Conservation (phyloP, 2,888 invertebrate species). For the Parascotia fuliginaria region DNA sequence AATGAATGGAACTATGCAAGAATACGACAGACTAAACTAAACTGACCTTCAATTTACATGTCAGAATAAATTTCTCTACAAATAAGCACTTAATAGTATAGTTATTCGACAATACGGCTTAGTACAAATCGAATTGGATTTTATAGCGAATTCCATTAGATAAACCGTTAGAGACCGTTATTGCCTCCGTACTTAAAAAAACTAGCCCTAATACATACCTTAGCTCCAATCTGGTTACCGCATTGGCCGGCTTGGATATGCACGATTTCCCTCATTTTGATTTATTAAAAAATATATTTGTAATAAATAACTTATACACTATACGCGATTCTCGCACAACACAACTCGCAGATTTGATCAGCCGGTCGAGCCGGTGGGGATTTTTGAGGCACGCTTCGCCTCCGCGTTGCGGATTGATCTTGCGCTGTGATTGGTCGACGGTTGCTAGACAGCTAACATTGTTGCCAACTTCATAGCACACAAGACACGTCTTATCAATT, state of each 20-base stretch:
- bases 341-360: constrained; percentile 78
- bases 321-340: constrained; percentile 77
- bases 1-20: constrained; percentile 64
- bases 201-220: constrained; percentile 60
- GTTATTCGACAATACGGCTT: constrained; percentile 4
- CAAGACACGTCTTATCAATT: constrained; percentile 52
- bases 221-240: constrained; percentile 93
- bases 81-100: too few relatives aligned
- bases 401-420: constrained; percentile 66
- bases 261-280: constrained; percentile 93
- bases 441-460: constrained; percentile 21
- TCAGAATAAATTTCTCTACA: constrained; percentile 28
- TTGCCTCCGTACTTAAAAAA: constrained; percentile 13
- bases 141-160: constrained; percentile 22
- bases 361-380: constrained; percentile 65
- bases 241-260: constrained; percentile 94
- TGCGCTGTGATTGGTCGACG: constrained; percentile 67
- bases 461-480: constrained; percentile 64
- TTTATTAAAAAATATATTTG: constrained; percentile 64
- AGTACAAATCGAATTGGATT: constrained; percentile 23
- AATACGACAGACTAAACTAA: constrained; percentile 37
- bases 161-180: constrained; percentile 34
- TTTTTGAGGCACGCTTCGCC: constrained; percentile 80
- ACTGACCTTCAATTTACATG: constrained; percentile 28
- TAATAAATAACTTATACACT: constrained; percentile 78